Conservation (phyloP, 1,140 invertebrate species). For the Drosophila insularis region DNA sequence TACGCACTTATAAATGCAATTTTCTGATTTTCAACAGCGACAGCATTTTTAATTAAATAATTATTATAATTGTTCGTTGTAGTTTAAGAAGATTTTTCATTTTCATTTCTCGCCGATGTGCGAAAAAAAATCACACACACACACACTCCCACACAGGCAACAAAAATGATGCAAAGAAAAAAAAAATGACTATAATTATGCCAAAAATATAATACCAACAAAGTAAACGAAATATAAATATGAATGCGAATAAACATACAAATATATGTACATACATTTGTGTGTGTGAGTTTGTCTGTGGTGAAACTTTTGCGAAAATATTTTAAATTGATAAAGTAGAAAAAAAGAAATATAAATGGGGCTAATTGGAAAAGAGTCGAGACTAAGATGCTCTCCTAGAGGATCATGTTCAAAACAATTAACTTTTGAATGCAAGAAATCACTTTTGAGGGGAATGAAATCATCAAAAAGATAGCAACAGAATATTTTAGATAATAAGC, state of each 20-base stretch:
- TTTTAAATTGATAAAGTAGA: slow-evolving; percentile 46
- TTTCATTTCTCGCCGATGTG: slow-evolving; percentile 44
- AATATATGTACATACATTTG: background rate
- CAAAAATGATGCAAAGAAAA: slow-evolving; percentile 21
- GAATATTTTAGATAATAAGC: background rate
- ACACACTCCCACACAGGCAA: slow-evolving; percentile 19
- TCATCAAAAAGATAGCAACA: background rate
- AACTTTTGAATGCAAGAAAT: background rate
- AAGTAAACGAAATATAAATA: slow-evolving; percentile 58
- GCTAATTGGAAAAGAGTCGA: slow-evolving; percentile 25
- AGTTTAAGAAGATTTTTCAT: slow-evolving; percentile 72
- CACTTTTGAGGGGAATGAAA: background rate
- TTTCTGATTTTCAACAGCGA: slow-evolving; percentile 52
- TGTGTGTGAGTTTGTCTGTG: slow-evolving; percentile 13
- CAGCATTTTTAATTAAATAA: slow-evolving; percentile 76
- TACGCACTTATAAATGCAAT: slow-evolving; percentile 59
- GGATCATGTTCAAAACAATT: background rate
- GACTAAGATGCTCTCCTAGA: slow-evolving; percentile 16
- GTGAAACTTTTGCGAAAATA: slow-evolving; percentile 50
- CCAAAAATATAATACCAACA: slow-evolving; percentile 60
- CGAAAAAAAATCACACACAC: slow-evolving; percentile 15
- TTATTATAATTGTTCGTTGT: slow-evolving; percentile 74
- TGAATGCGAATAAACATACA: background rate
- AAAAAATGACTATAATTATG: slow-evolving; percentile 63
- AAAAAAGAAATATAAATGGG: slow-evolving; percentile 20